Evolutionary conservation across 2,797 vertebrate species (phyloP).

Genomic region (Euphonia xanthogaster): DNA sequence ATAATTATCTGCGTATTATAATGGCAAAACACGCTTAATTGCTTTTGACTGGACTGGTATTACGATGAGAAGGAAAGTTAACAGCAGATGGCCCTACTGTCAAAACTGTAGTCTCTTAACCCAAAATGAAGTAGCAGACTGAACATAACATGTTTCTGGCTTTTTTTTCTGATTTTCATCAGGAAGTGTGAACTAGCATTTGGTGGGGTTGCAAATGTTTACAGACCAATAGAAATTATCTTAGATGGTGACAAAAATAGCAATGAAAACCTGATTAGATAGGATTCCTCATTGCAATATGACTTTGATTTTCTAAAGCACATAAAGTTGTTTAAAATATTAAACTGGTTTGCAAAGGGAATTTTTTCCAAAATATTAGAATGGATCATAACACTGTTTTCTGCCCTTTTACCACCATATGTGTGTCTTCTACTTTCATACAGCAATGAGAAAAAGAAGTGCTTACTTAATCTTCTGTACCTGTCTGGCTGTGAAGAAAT

Average conservation of each 20-base stretch:
- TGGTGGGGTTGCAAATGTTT: conserved; percentile 69
- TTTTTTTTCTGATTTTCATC: conserved; percentile 45
- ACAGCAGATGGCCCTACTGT: conserved; percentile 78
- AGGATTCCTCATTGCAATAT: conserved; percentile 22
- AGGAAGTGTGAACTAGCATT: conserved; percentile 67
- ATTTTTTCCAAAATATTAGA: not conserved
- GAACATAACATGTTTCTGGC: conserved; percentile 56
- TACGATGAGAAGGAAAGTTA: conserved; percentile 74
- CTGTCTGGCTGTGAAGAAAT: conserved; percentile 11
- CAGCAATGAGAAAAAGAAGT: not conserved
- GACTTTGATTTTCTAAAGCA: conserved; percentile 1
- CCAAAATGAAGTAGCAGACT: conserved; percentile 71
- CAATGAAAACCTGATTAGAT: conserved; percentile 30
- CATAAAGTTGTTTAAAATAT: conserved; percentile 1
- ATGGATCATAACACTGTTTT: not conserved
- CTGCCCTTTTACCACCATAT: not conserved
- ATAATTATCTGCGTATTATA: conserved; percentile 82
- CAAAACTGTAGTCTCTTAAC: conserved; percentile 70
- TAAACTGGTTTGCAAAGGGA: not conserved
- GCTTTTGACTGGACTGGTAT: conserved; percentile 79
- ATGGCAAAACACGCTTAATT: conserved; percentile 80
- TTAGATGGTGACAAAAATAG: conserved; percentile 52
- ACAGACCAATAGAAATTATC: conserved; percentile 57
- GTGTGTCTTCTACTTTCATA: not conserved
- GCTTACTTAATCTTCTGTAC: conserved; percentile 37